These are phyloP conservation scores for Tupaia tana DNA, from an alignment of 2,113 vertebrate genomes.

Conservation along the genomic window DNA sequence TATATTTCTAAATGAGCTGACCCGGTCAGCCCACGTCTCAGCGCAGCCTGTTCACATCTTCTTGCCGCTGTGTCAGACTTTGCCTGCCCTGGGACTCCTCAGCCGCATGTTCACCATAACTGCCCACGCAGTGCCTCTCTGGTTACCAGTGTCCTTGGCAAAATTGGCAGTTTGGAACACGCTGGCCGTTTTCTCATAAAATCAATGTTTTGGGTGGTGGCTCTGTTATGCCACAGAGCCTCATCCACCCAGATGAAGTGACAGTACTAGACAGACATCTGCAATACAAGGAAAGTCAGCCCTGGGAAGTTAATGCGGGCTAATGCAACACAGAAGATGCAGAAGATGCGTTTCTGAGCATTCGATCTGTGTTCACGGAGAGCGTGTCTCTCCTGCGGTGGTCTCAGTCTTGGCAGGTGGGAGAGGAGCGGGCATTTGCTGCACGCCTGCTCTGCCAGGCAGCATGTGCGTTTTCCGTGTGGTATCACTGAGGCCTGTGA, in stretches of 20 bases:
- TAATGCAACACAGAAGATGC: neutral
- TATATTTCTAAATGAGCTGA: neutral
- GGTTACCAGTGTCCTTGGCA: neutral
- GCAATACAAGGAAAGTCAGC: neutral
- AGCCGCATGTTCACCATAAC: neutral
- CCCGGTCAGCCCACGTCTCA: neutral
- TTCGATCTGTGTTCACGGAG: neutral
- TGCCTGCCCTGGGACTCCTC: neutral
- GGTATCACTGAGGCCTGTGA: neutral
- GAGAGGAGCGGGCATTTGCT: neutral
- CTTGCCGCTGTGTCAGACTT: neutral
- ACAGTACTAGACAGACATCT: neutral
- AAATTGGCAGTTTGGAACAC: neutral
- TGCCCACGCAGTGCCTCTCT: neutral
- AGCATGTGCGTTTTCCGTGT: neutral
- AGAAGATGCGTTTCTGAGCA: neutral
- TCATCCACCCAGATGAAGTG: neutral
- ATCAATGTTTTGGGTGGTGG: neutral
- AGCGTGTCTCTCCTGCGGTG: neutral
- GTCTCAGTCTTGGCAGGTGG: neutral
- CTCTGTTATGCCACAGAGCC: neutral
- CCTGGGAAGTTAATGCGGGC: neutral
- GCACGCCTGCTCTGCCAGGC: neutral
- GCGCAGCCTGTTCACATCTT: neutral
- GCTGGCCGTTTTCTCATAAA: conserved; percentile 18